Percentiles rank a stretch among this genome's conserved stretches.
These are phyloP conservation scores for Prunella fulvescens DNA, from an alignment of 2,113 vertebrate species.

Conservation along the genomic window DNA sequence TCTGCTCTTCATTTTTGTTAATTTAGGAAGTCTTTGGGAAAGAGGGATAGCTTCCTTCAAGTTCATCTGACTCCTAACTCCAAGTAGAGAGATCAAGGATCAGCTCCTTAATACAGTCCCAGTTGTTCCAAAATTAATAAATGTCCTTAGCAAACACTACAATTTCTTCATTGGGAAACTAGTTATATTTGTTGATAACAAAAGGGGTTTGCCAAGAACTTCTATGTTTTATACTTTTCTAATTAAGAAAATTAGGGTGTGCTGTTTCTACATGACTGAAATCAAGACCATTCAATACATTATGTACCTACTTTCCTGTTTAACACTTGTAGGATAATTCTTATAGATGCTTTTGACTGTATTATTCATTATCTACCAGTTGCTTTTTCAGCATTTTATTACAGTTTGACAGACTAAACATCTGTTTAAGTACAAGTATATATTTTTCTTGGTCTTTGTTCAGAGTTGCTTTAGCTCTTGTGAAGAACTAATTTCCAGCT, in stretches of 20 bases:
- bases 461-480: slow-evolving; percentile 42
- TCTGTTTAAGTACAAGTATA: slow-evolving; percentile 48
- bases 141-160: background rate
- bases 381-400: slow-evolving; percentile 19
- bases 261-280: background rate
- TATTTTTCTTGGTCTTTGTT: slow-evolving; percentile 56
- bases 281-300: background rate
- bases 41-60: background rate
- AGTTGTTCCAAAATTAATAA: background rate
- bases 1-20: background rate
- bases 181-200: background rate
- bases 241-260: slow-evolving; percentile 6
- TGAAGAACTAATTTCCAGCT: slow-evolving; percentile 55
- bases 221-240: background rate
- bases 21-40: background rate
- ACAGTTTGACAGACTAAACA: slow-evolving; percentile 13
- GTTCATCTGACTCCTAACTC: background rate
- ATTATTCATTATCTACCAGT: background rate
- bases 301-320: background rate
- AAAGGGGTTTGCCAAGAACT: background rate
- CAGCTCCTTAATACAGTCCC: background rate
- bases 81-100: background rate
- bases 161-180: background rate
- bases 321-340: background rate
- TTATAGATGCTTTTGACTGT: background rate